phyloP scores from a whole-genome alignment of 2,113 vertebrate genomes.

The Nesoenas mayeri region DNA sequence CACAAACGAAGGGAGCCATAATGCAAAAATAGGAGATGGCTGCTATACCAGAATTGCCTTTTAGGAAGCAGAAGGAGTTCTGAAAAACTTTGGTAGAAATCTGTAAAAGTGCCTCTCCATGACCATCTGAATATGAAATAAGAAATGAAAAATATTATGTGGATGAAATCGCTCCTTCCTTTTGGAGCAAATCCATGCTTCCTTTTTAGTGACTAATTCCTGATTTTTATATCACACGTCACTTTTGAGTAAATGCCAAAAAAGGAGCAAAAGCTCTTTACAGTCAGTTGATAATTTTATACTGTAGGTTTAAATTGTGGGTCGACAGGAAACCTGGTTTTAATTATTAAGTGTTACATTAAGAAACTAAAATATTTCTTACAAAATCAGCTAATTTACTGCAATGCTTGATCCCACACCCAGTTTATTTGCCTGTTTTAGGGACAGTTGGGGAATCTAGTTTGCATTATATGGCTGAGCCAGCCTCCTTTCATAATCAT shows the following conservation, averaged over 20 bases:
- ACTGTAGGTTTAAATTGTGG: background rate
- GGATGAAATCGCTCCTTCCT: background rate
- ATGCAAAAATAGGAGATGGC: background rate
- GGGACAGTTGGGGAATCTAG: background rate
- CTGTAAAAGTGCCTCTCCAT: background rate
- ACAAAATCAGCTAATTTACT: background rate
- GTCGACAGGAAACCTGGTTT: slow-evolving; percentile 7
- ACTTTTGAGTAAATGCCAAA: slow-evolving; percentile 48
- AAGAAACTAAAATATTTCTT: background rate
- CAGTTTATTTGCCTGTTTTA: background rate
- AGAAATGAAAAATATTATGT: slow-evolving; percentile 6
- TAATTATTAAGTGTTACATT: slow-evolving; percentile 16
- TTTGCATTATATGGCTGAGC: rapidly evolving
- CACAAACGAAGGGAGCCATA: background rate
- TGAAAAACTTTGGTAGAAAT: background rate
- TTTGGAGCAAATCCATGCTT: slow-evolving; percentile 43
- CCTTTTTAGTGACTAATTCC: slow-evolving; percentile 42
- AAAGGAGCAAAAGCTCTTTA: slow-evolving; percentile 24
- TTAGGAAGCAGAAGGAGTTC: background rate
- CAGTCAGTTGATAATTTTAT: slow-evolving; percentile 26
- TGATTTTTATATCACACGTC: slow-evolving; percentile 29
- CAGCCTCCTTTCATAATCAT: background rate
- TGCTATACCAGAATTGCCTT: background rate
- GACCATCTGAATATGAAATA: background rate
- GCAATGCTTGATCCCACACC: background rate